phyloP scores from a whole-genome alignment of 2,888 invertebrate species.

The Rhaphigaster nebulosa region DNA sequence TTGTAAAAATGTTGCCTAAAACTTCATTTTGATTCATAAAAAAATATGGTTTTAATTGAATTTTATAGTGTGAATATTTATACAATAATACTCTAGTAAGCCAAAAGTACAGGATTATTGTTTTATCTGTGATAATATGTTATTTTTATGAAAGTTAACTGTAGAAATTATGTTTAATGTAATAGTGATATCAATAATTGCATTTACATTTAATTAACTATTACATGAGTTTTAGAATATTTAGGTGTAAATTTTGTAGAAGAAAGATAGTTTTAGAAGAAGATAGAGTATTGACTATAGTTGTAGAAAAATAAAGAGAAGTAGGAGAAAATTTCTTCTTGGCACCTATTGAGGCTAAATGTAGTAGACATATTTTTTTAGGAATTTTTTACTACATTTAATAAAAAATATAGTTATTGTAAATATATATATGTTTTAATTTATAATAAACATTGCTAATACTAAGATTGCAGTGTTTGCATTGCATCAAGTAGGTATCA shows the following conservation, averaged over 20 bases:
- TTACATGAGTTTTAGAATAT: conserved; percentile 45
- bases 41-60: conserved; percentile 16
- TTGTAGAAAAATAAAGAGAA: conserved; percentile 53
- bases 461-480: conserved; percentile 33
- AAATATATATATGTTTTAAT: conserved; percentile 47
- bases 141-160: conserved; percentile 38
- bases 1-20: conserved; percentile 43
- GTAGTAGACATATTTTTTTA: conserved; percentile 52
- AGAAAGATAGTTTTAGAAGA: conserved; percentile 54
- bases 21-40: conserved; percentile 22
- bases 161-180: conserved; percentile 37
- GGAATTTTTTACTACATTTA: conserved; percentile 36
- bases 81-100: conserved; percentile 27
- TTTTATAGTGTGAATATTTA: conserved; percentile 49
- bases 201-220: conserved; percentile 33
- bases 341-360: conserved; percentile 53
- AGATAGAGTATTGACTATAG: conserved; percentile 51
- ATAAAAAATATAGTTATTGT: conserved; percentile 40
- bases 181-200: conserved; percentile 43
- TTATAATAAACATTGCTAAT: conserved; percentile 9
- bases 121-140: conserved; percentile 47
- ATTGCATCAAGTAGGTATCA: conserved; percentile 32
- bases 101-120: conserved; percentile 41
- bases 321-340: conserved; percentile 57
- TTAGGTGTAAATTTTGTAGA: conserved; percentile 54